phyloP scores from a whole-genome alignment of 2,113 vertebrate genomes.

The Cottus gobio region DNA sequence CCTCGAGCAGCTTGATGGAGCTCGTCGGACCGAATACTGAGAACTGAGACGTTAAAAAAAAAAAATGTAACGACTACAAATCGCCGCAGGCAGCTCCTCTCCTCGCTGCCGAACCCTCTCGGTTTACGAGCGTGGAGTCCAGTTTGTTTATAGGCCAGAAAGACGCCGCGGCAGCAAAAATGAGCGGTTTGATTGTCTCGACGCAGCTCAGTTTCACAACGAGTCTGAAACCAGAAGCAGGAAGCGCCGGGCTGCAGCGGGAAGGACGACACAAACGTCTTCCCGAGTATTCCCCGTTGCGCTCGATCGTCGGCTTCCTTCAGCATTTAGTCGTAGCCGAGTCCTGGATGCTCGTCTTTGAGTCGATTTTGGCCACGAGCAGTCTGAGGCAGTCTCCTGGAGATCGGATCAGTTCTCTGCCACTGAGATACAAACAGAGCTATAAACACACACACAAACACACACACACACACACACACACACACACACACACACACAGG shows the following conservation, averaged over 20 bases:
- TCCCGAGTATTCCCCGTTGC: constrained; percentile 28
- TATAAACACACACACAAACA: background rate
- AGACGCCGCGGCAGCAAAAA: constrained; percentile 38
- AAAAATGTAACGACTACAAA: too few relatives aligned
- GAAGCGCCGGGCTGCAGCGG: constrained; percentile 9
- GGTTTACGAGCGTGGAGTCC: too few relatives aligned
- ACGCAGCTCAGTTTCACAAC: background rate
- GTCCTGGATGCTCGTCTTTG: constrained; percentile 28
- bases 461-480: background rate
- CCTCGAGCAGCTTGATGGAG: background rate
- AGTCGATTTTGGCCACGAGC: constrained; percentile 81
- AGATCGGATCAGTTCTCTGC: constrained; percentile 80
- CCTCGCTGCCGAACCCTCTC: background rate
- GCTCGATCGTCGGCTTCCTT: constrained; percentile 28
- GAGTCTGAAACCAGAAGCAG: constrained; percentile 1
- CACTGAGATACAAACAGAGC: constrained; percentile 61
- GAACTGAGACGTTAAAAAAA: constrained; percentile 2
- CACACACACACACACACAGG: background rate
- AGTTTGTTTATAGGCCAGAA: constrained; percentile 42
- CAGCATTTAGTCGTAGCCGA: constrained; percentile 69
- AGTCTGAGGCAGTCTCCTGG: constrained; percentile 77
- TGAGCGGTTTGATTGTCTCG: constrained; percentile 28
- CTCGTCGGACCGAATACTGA: constrained; percentile 19
- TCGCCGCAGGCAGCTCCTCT: constrained; percentile 3
- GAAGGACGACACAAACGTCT: background rate